phyloP scores from a whole-genome alignment of 2,113 vertebrate species.

The Callionymus lyra region DNA sequence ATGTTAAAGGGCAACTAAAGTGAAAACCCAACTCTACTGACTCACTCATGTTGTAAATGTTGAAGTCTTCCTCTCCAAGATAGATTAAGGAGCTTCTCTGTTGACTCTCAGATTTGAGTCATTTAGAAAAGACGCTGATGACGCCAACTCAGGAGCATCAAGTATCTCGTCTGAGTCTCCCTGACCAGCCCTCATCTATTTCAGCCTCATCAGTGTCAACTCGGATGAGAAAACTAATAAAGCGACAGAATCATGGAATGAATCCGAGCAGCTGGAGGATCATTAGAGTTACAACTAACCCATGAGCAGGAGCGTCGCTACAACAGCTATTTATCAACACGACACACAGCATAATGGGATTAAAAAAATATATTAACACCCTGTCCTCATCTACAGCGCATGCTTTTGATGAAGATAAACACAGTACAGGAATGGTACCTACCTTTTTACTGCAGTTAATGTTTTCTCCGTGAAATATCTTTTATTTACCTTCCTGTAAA shows the following conservation, averaged over 20 bases:
- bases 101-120: too few relatives aligned
- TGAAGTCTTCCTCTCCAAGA: too few relatives aligned
- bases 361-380: slow-evolving; percentile 12
- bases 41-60: too few relatives aligned
- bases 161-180: not conserved
- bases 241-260: not conserved
- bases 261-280: slow-evolving; percentile 5
- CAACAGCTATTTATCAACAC: slow-evolving; percentile 9
- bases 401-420: too few relatives aligned
- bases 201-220: slow-evolving; percentile 4
- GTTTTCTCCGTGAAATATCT: too few relatives aligned
- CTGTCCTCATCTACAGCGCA: slow-evolving; percentile 1
- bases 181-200: slow-evolving; percentile 7
- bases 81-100: too few relatives aligned
- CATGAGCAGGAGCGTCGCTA: slow-evolving; percentile 5
- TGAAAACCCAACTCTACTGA: too few relatives aligned
- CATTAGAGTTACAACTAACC: slow-evolving; percentile 11
- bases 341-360: slow-evolving; percentile 7
- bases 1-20: too few relatives aligned
- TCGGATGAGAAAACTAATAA: slow-evolving; percentile 3
- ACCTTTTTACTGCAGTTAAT: too few relatives aligned
- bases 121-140: slow-evolving; percentile 1
- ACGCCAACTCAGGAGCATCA: slow-evolving; percentile 2
- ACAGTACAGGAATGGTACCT: too few relatives aligned
- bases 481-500: too few relatives aligned